Base-by-base conservation (phyloP, 2,113 vertebrate genomes). In the Theropithecus gelada region DNA sequence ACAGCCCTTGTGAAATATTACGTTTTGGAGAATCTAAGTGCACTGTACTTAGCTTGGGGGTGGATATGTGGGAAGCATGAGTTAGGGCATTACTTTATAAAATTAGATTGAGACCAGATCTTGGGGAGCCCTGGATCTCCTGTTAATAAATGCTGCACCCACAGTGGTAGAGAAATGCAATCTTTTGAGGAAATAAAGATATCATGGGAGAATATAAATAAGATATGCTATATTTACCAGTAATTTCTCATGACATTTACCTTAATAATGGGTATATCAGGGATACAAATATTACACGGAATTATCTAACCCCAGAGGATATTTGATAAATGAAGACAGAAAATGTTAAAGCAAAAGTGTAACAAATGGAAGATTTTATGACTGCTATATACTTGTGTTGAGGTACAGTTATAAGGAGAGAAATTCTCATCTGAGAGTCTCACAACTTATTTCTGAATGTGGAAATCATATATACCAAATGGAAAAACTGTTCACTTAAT, bases 261-360 rank as follows among this genome's bases (percentile, higher is more conserved):
- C 30, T 75, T 79, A 75, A 43, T 84, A 87, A 70, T 61, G 43
- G 38, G 9, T 35, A 76, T 10, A 32, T 86, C 30, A 25, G 17
- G 22, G 40, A 23, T 38, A 3, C 86, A 92, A 61, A 64, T 61
- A 45, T 68, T 70, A 40, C 55, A 25, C 57, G n/a, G 32, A 32
- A 75, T 96, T 97, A 55, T 68, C 0, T 96, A 87, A 81, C 27
- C 23, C 43, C 14, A 45, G 50, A 87, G 73, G 72, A 80, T 32
- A 43, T 91, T 55, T 96, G 64, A 57, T 95, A 66, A 76, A 40
- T 43, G 30, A 95, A 72, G 79, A 82, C 1, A 94, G 57, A 82
- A n/a, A 91, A 96, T 89, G 12, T 79, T 81, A 72, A 83, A 91
- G 32, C 50, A 90, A 16, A 7, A 59, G 13, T 55, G 10, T 88